Evolutionary conservation across 2,888 invertebrate genomes (phyloP), one percentile per base, ranked within the genome.

Genomic region (Ophion slaviceki): DNA sequence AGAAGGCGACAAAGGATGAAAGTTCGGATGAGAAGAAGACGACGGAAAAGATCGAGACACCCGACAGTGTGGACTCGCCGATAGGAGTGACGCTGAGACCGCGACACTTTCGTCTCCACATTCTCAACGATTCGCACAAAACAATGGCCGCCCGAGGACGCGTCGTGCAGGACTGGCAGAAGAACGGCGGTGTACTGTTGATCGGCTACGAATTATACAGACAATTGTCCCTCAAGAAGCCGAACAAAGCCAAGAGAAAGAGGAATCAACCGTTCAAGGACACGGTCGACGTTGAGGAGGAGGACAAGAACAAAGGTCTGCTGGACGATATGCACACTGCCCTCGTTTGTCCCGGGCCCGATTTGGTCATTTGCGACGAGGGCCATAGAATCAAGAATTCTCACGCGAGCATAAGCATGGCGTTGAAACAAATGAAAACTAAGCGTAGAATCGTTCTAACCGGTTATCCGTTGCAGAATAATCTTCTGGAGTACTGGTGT

Each of bases 381-480:
- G 99, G 99, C 0, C 99, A 99, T 94, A 95, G 99, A 28, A 99
- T 99, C 88, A 99, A 99, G 94, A 99, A 99, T 94, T 98, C 99
- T 0, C 98, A 99, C 92, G 99, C 99, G 0, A 98, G 98, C 86
- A 99, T 99, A 90, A 99, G 99, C 0, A 97, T 98, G 92, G 98
- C 99, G 0, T 95, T 99, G 62, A 99, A 99, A 93, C 98, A 98
- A 92, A 99, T 99, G 95, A 95, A 97, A 89, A 99, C 99, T 0
- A 98, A 98, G 92, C 96, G 99, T 20, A 95, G 99, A 87, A 97
- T 99, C 20, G 99, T 99, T 0, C 95, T 99, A 45, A 99, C 99
- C 2, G 99, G 99, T 3, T 99, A 99, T 94, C 99, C 99, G 0
- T 95, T 99, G 14, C 99, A 99, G 94, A 99, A 99, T 94, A 99